A percentile compares a stretch with the other conserved stretches of the same genome.
phyloP scores from a whole-genome alignment of 1,140 invertebrate genomes.

The Sycophaga agraensis region DNA sequence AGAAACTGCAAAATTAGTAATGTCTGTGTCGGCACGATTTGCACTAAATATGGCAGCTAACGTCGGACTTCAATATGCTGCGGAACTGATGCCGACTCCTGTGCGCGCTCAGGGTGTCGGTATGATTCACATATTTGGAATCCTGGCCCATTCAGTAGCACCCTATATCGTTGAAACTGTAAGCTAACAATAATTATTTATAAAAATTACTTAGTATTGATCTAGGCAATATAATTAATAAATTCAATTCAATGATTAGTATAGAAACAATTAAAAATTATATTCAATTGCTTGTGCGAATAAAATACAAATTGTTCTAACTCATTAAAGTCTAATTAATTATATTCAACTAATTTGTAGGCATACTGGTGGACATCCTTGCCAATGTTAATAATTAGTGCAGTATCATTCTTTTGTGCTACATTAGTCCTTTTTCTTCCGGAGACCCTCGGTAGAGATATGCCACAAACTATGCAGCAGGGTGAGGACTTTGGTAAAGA shows the following conservation, averaged over 20 bases:
- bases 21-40: conserved; percentile 61
- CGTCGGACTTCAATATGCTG: conserved; percentile 67
- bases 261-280: too few species aligned
- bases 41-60: conserved; percentile 65
- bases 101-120: conserved; percentile 65
- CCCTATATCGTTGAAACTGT: conserved; percentile 76
- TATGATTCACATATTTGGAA: conserved; percentile 65
- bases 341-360: conserved; percentile 42
- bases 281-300: too few species aligned
- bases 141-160: conserved; percentile 63
- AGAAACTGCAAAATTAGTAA: conserved; percentile 39
- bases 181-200: conserved; percentile 48
- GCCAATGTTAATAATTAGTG: conserved; percentile 59
- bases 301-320: too few species aligned
- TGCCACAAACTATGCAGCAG: conserved; percentile 72
- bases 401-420: conserved; percentile 61
- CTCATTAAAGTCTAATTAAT: too few species aligned
- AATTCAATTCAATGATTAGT: too few species aligned
- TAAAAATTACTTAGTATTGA: background rate
- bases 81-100: conserved; percentile 66
- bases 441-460: conserved; percentile 69
- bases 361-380: conserved; percentile 61
- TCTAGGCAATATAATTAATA: background rate
- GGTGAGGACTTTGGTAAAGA: conserved; percentile 69
- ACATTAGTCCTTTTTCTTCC: conserved; percentile 65